Conservation (phyloP, 2,888 invertebrate genomes). For the Scelioninae gen. 2 region DNA sequence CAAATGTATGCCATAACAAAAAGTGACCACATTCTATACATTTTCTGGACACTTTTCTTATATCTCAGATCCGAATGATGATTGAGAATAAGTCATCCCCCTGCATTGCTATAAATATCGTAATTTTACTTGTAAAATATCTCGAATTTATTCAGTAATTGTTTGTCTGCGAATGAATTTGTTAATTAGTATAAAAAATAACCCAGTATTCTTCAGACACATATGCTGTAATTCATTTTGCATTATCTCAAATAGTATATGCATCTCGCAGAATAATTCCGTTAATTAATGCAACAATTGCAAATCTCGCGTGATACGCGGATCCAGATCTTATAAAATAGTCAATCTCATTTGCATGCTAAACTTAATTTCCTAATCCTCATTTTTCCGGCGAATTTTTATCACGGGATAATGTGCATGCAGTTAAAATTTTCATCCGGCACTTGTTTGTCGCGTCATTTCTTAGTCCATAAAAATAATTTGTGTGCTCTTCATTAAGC, state of each 20-base stretch:
- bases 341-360: slow-evolving; percentile 30
- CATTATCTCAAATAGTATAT: slow-evolving; percentile 10
- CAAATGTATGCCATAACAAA: no score
- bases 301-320: slow-evolving; percentile 13
- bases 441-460: slow-evolving; percentile 8
- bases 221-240: not conserved
- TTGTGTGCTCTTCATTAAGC: no score
- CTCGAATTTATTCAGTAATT: no score
- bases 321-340: slow-evolving; percentile 12
- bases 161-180: slow-evolving; percentile 9
- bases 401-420: slow-evolving; percentile 1
- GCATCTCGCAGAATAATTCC: slow-evolving; percentile 7
- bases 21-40: no score
- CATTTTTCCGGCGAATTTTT: slow-evolving; percentile 21
- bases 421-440: slow-evolving; percentile 10
- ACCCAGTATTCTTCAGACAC: not conserved
- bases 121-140: no score
- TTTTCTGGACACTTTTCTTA: no score
- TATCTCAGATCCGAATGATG: no score
- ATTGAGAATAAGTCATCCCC: no score
- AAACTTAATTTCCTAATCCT: slow-evolving; percentile 31
- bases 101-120: no score
- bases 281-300: slow-evolving; percentile 23
- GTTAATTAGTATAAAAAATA: slow-evolving; percentile 19
- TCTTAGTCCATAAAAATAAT: not conserved